These are phyloP conservation scores for Sipha flava DNA, from an alignment of 1,140 invertebrate species.

Conservation along the genomic window DNA sequence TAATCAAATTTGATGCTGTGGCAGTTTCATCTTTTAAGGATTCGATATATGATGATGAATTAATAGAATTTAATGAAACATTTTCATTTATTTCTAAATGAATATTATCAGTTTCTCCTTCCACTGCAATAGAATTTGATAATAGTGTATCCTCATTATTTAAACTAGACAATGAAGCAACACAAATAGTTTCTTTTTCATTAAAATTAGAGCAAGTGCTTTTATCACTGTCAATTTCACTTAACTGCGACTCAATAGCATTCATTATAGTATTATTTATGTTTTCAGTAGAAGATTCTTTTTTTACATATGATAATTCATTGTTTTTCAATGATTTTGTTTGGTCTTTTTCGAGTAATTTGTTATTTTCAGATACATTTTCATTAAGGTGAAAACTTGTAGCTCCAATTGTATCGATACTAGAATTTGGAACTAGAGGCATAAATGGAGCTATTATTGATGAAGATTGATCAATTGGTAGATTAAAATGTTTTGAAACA, in stretches of 20 bases:
- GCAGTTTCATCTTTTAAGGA: not conserved
- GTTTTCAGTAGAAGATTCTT: not conserved
- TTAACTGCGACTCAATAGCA: not conserved
- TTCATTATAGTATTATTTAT: not conserved
- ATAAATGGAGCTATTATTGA: not conserved
- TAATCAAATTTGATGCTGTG: not conserved
- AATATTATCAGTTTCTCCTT: not conserved
- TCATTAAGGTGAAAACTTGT: not conserved
- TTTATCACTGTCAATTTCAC: not conserved
- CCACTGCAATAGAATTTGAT: not conserved
- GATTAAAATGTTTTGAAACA: not conserved
- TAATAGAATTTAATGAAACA: not conserved
- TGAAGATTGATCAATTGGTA: not conserved
- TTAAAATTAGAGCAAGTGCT: not conserved
- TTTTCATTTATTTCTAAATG: not conserved
- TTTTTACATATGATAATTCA: not conserved
- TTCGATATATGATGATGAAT: not conserved
- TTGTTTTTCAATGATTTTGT: not conserved
- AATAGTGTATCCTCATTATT: not conserved
- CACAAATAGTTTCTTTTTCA: not conserved
- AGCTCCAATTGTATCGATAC: not conserved
- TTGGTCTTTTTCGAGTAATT: not conserved
- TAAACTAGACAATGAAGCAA: not conserved
- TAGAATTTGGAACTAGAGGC: not conserved
- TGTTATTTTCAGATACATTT: not conserved